Conservation (phyloP, 2,888 invertebrate species). For the Morpho deidamia region DNA sequence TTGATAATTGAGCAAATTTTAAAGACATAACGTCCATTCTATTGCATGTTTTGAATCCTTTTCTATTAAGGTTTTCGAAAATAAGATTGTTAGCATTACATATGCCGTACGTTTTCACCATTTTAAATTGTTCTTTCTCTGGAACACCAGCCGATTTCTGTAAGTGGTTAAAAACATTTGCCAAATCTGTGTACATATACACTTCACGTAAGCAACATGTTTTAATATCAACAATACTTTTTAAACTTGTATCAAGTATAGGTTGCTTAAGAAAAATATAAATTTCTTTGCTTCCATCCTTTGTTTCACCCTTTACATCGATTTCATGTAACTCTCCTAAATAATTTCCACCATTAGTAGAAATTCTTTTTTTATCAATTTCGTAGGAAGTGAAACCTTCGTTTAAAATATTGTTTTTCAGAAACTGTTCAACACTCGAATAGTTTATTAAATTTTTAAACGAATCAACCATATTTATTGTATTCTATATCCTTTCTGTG, state of each 20-base stretch:
- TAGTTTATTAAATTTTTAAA: background rate
- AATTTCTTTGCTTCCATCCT: conserved; percentile 35
- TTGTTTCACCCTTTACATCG: conserved; percentile 40
- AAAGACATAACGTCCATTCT: conserved; percentile 31
- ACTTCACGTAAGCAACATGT: conserved; percentile 36
- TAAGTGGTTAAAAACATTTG: conserved; percentile 28
- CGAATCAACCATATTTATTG: no score
- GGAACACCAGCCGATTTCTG: conserved; percentile 37
- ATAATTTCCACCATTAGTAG: conserved; percentile 44
- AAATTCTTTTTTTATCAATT: conserved; percentile 14
- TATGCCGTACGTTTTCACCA: conserved; percentile 35
- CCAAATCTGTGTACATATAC: conserved; percentile 36
- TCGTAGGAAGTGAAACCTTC: background rate
- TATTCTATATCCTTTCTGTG: no score
- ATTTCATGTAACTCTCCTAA: conserved; percentile 40
- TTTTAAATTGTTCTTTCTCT: conserved; percentile 32
- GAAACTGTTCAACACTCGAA: background rate
- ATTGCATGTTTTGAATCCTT: conserved; percentile 31
- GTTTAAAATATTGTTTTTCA: background rate
- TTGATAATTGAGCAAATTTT: conserved; percentile 30
- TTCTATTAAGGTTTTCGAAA: conserved; percentile 40
- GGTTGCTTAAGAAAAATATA: conserved; percentile 44
- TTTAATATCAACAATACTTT: conserved; percentile 26
- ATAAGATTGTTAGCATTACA: conserved; percentile 37
- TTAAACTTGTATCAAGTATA: conserved; percentile 24